A percentile compares a stretch with the other conserved stretches of the same genome.
phyloP scores from a whole-genome alignment of 2,888 invertebrate genomes.

The Drosophila maculinotata region DNA sequence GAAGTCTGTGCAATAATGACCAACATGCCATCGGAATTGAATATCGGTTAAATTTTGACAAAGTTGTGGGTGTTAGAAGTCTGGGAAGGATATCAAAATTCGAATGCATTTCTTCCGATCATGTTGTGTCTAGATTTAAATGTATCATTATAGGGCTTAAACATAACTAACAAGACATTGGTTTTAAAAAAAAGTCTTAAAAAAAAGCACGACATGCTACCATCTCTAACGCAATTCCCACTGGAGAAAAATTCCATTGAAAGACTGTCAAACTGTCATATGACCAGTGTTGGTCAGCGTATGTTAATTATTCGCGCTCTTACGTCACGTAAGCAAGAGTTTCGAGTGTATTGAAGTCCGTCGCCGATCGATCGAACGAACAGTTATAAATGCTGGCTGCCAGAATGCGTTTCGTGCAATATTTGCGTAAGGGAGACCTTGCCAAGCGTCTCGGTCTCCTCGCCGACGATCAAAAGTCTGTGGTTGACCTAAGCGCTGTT shows the following conservation, averaged over 20 bases:
- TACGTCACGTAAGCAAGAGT: constrained; percentile 32
- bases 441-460: constrained; percentile 88
- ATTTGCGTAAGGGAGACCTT: constrained; percentile 86
- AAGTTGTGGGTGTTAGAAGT: too few species aligned
- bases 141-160: too few species aligned
- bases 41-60: too few species aligned
- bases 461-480: constrained; percentile 88
- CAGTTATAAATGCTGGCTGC: constrained; percentile 68
- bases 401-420: constrained; percentile 89
- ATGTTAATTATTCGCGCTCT: neutral
- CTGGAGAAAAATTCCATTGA: constrained; percentile 48
- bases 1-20: too few species aligned
- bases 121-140: too few species aligned
- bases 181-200: neutral
- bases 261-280: constrained; percentile 18
- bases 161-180: too few species aligned
- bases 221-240: neutral
- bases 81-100: too few species aligned
- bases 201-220: constrained; percentile 1
- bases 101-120: too few species aligned
- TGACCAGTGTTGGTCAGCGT: constrained; percentile 35
- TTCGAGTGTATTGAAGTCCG: constrained; percentile 9
- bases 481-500: constrained; percentile 87
- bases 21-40: too few species aligned
- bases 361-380: constrained; percentile 22